Conservation (phyloP, 2,888 invertebrate species). For the Congeria kusceri region DNA sequence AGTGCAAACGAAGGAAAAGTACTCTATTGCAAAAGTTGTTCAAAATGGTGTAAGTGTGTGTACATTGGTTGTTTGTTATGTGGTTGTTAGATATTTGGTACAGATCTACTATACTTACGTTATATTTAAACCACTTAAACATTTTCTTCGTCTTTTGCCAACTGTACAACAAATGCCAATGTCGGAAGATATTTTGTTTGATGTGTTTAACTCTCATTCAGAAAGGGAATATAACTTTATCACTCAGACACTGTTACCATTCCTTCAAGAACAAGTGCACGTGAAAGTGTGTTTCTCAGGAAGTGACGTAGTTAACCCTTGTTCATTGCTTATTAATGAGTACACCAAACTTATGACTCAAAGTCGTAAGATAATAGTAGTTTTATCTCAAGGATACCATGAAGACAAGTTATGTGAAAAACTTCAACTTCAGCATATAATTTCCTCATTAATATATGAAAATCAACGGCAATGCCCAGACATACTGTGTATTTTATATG, state of each 20-base stretch:
- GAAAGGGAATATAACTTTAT: conserved; percentile 16
- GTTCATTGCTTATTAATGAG: no score
- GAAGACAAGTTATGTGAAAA: conserved; percentile 9
- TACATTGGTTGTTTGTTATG: background rate
- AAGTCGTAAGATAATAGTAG: conserved; percentile 17
- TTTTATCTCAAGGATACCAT: conserved; percentile 14
- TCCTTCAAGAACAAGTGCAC: conserved; percentile 8
- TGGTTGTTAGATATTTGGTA: background rate
- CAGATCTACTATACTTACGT: background rate
- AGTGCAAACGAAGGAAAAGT: conserved; percentile 22
- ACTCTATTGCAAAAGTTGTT: conserved; percentile 1
- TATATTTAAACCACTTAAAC: conserved; percentile 1
- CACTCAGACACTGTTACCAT: conserved; percentile 7
- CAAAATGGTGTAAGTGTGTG: background rate
- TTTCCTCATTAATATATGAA: conserved; percentile 7
- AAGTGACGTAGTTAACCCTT: conserved; percentile 1
- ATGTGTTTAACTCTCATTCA: conserved; percentile 20
- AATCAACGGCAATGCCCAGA: background rate
- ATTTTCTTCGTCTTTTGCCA: background rate
- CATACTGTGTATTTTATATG: conserved; percentile 5
- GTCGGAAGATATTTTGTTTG: conserved; percentile 1
- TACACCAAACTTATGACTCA: background rate
- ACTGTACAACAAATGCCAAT: background rate
- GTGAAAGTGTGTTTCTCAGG: conserved; percentile 2
- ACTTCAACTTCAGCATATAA: conserved; percentile 25